Evolutionary conservation across 2,888 invertebrate species (phyloP).

Genomic region (Melanargia galathea): DNA sequence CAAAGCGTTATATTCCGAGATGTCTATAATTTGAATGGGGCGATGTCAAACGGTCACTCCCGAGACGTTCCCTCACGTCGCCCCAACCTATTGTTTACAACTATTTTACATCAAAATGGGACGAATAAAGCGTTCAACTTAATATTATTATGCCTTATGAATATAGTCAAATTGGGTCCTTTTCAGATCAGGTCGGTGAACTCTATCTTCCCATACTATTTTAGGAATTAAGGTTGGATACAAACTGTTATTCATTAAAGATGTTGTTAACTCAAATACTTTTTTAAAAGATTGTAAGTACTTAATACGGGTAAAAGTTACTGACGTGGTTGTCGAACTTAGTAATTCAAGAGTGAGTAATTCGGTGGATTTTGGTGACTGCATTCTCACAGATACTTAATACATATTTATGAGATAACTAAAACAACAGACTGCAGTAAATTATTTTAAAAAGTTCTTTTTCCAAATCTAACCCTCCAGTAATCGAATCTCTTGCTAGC

Average conservation of each 20-base stretch:
- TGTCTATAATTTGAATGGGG: slow-evolving; percentile 34
- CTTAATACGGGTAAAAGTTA: not conserved
- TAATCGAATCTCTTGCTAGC: no score
- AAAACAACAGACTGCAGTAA: no score
- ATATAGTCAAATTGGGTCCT: slow-evolving; percentile 59
- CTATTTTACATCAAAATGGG: slow-evolving; percentile 54
- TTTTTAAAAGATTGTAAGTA: not conserved
- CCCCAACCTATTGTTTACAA: slow-evolving; percentile 49
- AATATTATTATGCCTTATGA: slow-evolving; percentile 46
- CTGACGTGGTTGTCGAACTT: not conserved
- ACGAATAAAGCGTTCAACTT: slow-evolving; percentile 41
- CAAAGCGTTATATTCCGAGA: slow-evolving; percentile 32
- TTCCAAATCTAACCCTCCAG: no score
- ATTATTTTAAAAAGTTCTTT: no score
- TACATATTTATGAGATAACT: no score
- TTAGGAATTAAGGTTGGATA: slow-evolving; percentile 56
- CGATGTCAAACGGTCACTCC: slow-evolving; percentile 36
- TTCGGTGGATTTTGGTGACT: no score
- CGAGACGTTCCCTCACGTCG: slow-evolving; percentile 61
- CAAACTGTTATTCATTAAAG: slow-evolving; percentile 37
- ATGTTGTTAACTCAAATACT: not conserved
- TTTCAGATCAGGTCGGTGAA: slow-evolving; percentile 57
- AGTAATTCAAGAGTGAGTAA: no score
- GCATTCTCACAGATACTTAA: no score
- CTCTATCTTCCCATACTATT: slow-evolving; percentile 57